Evolutionary conservation across 2,113 vertebrate species (phyloP).

Genomic region (Orthochromis malagaraziensis): DNA sequence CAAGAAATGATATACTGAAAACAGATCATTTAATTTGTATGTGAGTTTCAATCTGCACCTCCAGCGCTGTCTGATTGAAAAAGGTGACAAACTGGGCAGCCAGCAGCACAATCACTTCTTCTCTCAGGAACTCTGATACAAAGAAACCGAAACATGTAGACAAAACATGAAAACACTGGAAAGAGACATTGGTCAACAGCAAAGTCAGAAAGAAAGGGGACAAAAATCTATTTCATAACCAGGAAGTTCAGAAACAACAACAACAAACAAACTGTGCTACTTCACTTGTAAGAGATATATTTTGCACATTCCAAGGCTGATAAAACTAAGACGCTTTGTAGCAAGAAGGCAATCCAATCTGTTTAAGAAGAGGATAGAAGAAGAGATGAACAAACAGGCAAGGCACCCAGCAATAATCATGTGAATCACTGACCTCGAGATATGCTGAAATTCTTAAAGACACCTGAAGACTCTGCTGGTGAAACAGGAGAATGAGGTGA

Average conservation of each 20-base stretch:
- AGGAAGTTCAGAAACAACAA: neutral
- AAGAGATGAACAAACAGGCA: neutral
- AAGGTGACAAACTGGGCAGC: constrained; percentile 55
- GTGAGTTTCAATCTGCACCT: constrained; percentile 51
- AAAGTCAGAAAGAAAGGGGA: neutral
- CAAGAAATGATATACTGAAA: neutral
- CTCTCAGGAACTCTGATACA: constrained; percentile 73
- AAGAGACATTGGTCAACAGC: neutral
- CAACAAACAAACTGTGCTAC: neutral
- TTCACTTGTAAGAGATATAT: fast-evolving
- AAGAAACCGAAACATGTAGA: neutral
- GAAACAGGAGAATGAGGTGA: neutral
- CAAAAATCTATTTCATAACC: neutral
- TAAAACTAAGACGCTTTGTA: neutral
- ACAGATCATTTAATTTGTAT: neutral
- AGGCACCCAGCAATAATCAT: fast-evolving
- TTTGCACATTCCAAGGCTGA: neutral
- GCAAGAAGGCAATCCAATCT: neutral
- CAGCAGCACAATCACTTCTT: constrained; percentile 79
- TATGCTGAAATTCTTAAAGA: constrained; percentile 49
- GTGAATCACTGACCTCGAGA: constrained; percentile 48
- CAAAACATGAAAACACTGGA: neutral
- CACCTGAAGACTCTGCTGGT: neutral
- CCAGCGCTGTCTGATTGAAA: constrained; percentile 81
- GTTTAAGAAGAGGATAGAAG: neutral